Percentiles rank a stretch among this genome's conserved stretches.
Conservation (phyloP, 2,888 invertebrate species). For the Thymelicus acteon region DNA sequence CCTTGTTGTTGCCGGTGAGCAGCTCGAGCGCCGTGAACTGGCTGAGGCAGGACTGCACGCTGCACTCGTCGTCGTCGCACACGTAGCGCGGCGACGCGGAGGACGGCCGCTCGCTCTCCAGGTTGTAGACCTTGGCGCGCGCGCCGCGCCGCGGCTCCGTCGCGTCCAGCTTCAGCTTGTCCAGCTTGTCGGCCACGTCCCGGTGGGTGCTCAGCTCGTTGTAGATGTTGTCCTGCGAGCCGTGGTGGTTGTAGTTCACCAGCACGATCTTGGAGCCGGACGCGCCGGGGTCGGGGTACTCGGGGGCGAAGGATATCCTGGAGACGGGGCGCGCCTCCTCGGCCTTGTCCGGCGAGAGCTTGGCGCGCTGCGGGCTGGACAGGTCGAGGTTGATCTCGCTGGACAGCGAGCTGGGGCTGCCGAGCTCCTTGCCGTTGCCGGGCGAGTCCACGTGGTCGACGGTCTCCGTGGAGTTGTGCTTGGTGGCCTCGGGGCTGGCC, state of each 20-base stretch:
- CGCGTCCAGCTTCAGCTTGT: conserved; percentile 69
- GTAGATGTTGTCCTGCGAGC: conserved; percentile 50
- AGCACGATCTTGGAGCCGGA: conserved; percentile 68
- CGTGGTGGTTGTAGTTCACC: conserved; percentile 70
- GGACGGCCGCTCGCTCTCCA: conserved; percentile 68
- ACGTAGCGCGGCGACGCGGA: conserved; percentile 88
- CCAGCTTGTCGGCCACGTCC: conserved; percentile 55
- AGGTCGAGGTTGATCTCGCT: conserved; percentile 85
- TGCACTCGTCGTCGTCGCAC: conserved; percentile 91
- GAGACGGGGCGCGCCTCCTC: conserved; percentile 71
- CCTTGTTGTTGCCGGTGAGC: conserved; percentile 96
- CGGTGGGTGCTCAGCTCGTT: conserved; percentile 62
- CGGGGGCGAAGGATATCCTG: conserved; percentile 67
- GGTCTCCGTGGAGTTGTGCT: conserved; percentile 83
- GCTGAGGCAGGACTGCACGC: conserved; percentile 94
- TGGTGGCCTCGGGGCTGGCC: conserved; percentile 84
- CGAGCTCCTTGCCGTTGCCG: conserved; percentile 71
- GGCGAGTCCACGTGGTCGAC: conserved; percentile 79
- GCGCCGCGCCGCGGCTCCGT: conserved; percentile 54
- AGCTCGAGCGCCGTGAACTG: conserved; percentile 96
- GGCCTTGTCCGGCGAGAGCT: conserved; percentile 65
- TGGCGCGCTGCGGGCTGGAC: conserved; percentile 77
- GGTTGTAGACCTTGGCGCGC: conserved; percentile 59
- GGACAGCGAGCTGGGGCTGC: conserved; percentile 78
- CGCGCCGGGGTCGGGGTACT: conserved; percentile 74